Percentiles rank a stretch among this genome's conserved stretches.
These are phyloP conservation scores for Centropristis striata DNA, from an alignment of 2,113 vertebrate species.

Conservation along the genomic window DNA sequence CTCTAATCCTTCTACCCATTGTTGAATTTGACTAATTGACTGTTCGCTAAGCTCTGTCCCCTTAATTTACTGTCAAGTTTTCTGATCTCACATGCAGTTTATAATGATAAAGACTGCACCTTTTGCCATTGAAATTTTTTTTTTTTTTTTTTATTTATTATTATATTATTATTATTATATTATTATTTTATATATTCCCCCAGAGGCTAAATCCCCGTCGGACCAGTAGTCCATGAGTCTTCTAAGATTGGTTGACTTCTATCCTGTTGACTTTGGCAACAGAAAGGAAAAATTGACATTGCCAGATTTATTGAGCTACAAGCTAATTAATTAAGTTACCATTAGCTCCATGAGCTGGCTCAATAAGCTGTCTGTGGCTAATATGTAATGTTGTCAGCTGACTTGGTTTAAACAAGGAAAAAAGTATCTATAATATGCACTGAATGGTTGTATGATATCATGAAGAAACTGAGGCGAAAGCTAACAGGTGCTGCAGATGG, in stretches of 20 bases:
- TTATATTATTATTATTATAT: too few relatives aligned
- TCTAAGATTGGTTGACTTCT: too few relatives aligned
- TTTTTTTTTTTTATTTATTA: too few relatives aligned
- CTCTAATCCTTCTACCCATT: slow-evolving; percentile 2
- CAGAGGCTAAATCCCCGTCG: too few relatives aligned
- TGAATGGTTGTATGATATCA: background rate
- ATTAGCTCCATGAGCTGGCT: background rate
- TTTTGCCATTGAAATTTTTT: too few relatives aligned
- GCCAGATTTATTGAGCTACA: too few relatives aligned
- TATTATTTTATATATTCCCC: too few relatives aligned
- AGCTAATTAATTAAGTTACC: too few relatives aligned
- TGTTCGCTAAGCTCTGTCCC: slow-evolving; percentile 22
- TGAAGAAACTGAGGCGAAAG: background rate
- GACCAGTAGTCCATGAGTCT: too few relatives aligned
- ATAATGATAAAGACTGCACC: background rate
- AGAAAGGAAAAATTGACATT: too few relatives aligned
- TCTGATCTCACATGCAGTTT: background rate
- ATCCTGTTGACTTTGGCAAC: too few relatives aligned
- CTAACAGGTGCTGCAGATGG: too few relatives aligned
- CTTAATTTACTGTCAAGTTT: background rate
- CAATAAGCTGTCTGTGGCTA: background rate
- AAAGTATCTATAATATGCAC: background rate
- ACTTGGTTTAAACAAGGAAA: background rate
- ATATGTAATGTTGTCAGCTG: background rate
- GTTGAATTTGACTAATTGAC: slow-evolving; percentile 14